Evolutionary conservation across 2,888 invertebrate species (phyloP).

Genomic region (Hirtodrosophila alboralis): DNA sequence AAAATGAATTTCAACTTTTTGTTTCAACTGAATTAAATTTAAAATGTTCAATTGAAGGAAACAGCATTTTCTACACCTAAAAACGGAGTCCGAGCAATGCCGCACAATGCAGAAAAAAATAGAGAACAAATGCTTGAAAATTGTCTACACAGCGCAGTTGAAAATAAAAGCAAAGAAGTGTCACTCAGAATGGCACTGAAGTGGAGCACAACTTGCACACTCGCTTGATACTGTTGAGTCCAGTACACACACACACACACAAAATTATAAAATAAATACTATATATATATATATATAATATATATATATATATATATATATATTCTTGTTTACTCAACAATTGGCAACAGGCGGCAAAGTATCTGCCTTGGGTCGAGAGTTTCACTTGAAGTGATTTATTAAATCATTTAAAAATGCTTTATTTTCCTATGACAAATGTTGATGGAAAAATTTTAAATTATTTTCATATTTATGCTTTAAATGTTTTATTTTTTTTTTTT

Average conservation of each 20-base stretch:
- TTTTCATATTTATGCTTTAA: no score
- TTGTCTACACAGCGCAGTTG: slow-evolving; percentile 32
- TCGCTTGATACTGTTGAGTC: slow-evolving; percentile 19
- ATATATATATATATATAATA: no score
- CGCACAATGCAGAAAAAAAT: no score
- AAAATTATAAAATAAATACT: slow-evolving; percentile 49
- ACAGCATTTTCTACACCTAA: no score
- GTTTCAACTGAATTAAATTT: no score
- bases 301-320: no score
- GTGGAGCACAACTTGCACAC: slow-evolving; percentile 47
- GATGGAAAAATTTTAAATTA: no score
- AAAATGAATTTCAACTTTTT: no score
- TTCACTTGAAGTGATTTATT: slow-evolving; percentile 34
- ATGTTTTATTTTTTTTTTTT: no score
- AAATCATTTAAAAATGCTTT: slow-evolving; percentile 32
- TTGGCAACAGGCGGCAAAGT: slow-evolving; percentile 59
- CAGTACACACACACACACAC: slow-evolving; percentile 8
- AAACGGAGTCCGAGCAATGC: no score
- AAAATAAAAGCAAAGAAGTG: slow-evolving; percentile 57
- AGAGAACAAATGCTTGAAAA: slow-evolving; percentile 35
- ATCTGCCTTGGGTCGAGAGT: slow-evolving; percentile 21
- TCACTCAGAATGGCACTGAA: slow-evolving; percentile 67
- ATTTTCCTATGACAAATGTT: no score
- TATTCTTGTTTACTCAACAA: slow-evolving; percentile 61
- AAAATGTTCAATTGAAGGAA: no score